Evolutionary conservation across 2,797 vertebrate genomes (phyloP), one percentile per base, ranked within the genome.

Genomic region (Pempheris klunzingeri): DNA sequence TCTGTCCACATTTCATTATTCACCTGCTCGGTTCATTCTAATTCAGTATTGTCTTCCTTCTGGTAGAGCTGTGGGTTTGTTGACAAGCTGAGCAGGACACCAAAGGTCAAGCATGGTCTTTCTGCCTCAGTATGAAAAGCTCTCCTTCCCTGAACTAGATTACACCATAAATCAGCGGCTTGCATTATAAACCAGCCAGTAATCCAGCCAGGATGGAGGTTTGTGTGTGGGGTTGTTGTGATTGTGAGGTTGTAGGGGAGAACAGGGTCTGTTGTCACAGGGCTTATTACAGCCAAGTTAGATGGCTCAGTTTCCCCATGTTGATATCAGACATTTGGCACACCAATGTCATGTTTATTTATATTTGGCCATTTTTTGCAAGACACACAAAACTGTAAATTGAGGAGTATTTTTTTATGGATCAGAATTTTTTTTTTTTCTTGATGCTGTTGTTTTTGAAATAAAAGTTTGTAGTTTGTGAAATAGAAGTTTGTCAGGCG

Each of bases 141-240:
- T 59, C 74, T 81, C 3, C 71, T 78, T 81, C 69, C 65, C 70
- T 74, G 44, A 84, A 77, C 73, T 82, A 88, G 87, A 88, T 85
- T 86, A 86, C 78, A 75, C 64, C 70, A 81, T 86, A 82, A 88
- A 87, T 90, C 83, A 88, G 61, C 14, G 0, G 61, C 66, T 71
- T 53, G 60, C 76, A 44, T 55, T 68, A 62, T 70, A 77, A 83
- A 17, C 32, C 71, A 28, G 55, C 38, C 61, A 60, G 32, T 83
- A 78, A 81, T 87, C 84, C 71, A 67, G 76, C 66, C 54, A 18
- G 52, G 36, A 68, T n/a, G n/a, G n/a, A n/a, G n/a, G n/a, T n/a
- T n/a, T n/a, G n/a, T n/a, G n/a, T n/a, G 65, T 66, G 84, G 78
- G 61, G 50, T 49, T 50, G 36, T 39, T 61, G 54, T 4, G 52